Evolutionary conservation across 2,888 invertebrate species (phyloP), one percentile per base, ranked within the genome.

Genomic region (Eilema griseolum): DNA sequence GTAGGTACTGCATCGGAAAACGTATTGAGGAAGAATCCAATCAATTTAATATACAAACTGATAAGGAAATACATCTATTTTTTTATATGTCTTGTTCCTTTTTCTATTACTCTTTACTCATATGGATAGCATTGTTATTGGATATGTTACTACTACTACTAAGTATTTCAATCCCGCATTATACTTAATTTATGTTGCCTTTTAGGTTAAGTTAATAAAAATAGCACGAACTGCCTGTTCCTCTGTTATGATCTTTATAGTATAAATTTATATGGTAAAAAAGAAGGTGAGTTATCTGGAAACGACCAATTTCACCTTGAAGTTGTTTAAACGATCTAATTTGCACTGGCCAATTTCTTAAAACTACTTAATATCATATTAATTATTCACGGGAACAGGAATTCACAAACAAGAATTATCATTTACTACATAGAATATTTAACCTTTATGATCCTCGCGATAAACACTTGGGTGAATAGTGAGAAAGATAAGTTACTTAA

Each of bases 1-100:
- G 85, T 88, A n/a, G n/a, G n/a, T n/a, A 88, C 86, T 84, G 83
- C 84, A 78, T 67, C 71, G 76, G 77, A 71, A 73, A 82, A 73
- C 78, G 78, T 83, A 84, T 83, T 80, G 77, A 80, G 73, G 77
- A 78, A 79, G 74, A 68, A 80, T 75, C 77, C 75, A 80, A 81
- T 77, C 80, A 71, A 73, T 71, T 70, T 74, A 33, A 33, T 33
- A 60, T 57, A 61, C 12, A 67, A 14, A 20, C 12, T 41, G 41
- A 41, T 65, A 66, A 37, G 61, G 11, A 67, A 60, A 26, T 37
- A 46, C 33, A 28, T 20, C 12, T 2, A 3, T 46, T 7, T 46
- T 46, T 20, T 10, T 8, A 52, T n/a, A 52, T 20, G n/a, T 52
- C n/a, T 10, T n/a, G 52, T n/a, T 52, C 10, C 52, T 16, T 52